A percentile compares a stretch with the other conserved stretches of the same genome.
Evolutionary conservation across 1,140 invertebrate genomes (phyloP).

Genomic region (Drosophila leontia): DNA sequence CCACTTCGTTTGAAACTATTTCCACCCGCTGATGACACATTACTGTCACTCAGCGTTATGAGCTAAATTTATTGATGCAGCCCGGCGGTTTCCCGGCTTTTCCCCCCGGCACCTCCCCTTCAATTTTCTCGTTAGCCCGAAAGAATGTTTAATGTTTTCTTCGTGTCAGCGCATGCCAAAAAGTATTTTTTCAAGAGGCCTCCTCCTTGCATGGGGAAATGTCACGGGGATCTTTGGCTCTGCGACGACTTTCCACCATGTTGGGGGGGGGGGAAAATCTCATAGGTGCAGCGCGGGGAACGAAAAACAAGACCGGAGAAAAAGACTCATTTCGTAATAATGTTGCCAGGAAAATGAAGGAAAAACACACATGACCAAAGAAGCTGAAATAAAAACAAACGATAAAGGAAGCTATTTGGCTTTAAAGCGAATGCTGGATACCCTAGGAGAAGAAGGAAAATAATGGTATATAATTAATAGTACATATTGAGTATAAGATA

Average conservation of each 20-base stretch:
- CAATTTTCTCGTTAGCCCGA: constrained; percentile 14
- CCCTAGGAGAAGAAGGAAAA: neutral
- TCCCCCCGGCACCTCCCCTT: neutral
- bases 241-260: constrained; percentile 27
- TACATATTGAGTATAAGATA: neutral
- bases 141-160: constrained; percentile 62
- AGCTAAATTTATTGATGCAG: constrained; percentile 79
- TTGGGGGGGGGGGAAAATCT: constrained; percentile 19
- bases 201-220: constrained; percentile 46
- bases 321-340: constrained; percentile 70
- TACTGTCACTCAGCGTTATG: constrained; percentile 78
- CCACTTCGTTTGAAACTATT: constrained; percentile 75
- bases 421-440: neutral
- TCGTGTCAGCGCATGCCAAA: constrained; percentile 73
- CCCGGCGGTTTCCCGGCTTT: constrained; percentile 9
- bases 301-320: constrained; percentile 41
- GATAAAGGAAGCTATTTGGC: neutral
- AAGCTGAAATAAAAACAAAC: constrained; percentile 29
- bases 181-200: constrained; percentile 56
- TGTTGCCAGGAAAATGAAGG: constrained; percentile 35
- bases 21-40: constrained; percentile 75
- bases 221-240: constrained; percentile 59
- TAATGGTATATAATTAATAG: neutral
- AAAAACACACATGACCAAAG: constrained; percentile 18
- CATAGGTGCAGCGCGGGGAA: constrained; percentile 14